phyloP scores from a whole-genome alignment of 2,888 invertebrate genomes.

The Philereme vetulata region DNA sequence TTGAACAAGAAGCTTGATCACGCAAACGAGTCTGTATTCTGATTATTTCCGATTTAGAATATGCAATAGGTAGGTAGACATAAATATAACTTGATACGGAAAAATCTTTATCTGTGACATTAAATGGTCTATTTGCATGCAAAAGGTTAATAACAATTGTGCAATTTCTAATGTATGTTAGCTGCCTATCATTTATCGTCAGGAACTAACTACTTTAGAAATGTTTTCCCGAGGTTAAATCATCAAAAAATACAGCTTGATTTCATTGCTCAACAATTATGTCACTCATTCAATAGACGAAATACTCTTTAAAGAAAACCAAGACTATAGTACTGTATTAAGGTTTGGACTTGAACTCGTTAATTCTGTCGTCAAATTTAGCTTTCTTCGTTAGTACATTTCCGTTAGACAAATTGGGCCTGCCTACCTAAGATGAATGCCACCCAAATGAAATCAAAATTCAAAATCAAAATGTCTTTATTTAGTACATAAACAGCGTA shows the following conservation, averaged over 20 bases:
- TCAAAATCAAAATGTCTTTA: too few relatives aligned
- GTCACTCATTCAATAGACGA: background rate
- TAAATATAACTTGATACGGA: slow-evolving; percentile 5
- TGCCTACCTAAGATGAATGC: slow-evolving; percentile 39
- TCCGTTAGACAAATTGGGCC: slow-evolving; percentile 36
- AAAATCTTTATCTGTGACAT: slow-evolving; percentile 17
- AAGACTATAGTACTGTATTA: background rate
- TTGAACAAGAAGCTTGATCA: background rate
- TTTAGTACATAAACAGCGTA: too few relatives aligned
- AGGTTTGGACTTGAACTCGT: background rate
- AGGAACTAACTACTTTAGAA: background rate
- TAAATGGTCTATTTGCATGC: slow-evolving; percentile 13
- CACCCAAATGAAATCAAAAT: too few relatives aligned
- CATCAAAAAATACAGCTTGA: background rate
- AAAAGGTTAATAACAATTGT: slow-evolving; percentile 3
- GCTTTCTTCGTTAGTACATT: slow-evolving; percentile 14
- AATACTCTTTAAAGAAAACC: background rate
- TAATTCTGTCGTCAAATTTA: slow-evolving; percentile 11
- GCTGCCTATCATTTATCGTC: background rate
- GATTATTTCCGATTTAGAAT: slow-evolving; percentile 34
- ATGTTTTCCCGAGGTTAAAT: background rate
- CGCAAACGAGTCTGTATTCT: slow-evolving; percentile 46
- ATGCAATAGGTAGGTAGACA: slow-evolving; percentile 12
- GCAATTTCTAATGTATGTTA: background rate
- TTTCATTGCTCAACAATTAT: background rate